These are phyloP conservation scores for Ammodytes marinus DNA, from an alignment of 2,113 vertebrate species.

Conservation along the genomic window DNA sequence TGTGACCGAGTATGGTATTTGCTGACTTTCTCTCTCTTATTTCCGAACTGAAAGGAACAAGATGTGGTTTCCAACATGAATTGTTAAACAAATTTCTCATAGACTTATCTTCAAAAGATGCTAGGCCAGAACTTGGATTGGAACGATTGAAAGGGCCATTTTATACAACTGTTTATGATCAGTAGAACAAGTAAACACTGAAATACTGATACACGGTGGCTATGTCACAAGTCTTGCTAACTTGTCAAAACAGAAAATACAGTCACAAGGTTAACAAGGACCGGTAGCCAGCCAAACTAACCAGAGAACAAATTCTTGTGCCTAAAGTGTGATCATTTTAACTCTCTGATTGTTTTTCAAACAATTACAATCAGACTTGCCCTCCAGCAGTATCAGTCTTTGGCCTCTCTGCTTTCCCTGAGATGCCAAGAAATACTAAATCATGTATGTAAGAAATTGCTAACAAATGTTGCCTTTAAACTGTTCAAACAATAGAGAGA, in stretches of 20 bases:
- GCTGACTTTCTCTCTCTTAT: slow-evolving; percentile 18
- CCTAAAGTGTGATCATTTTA: slow-evolving; percentile 57
- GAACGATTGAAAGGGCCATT: neutral
- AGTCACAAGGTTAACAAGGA: slow-evolving; percentile 18
- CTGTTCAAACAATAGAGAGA: slow-evolving; percentile 6
- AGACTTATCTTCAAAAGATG: slow-evolving; percentile 3
- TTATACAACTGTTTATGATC: neutral
- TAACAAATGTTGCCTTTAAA: slow-evolving; percentile 72
- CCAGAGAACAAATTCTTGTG: slow-evolving; percentile 25
- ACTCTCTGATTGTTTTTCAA: slow-evolving; percentile 63
- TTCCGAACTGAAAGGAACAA: slow-evolving; percentile 39
- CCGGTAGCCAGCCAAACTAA: slow-evolving; percentile 40
- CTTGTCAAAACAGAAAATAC: neutral
- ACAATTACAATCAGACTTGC: slow-evolving; percentile 71
- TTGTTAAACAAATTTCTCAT: slow-evolving; percentile 18
- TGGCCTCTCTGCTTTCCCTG: slow-evolving; percentile 30
- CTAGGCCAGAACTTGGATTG: neutral
- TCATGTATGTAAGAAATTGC: slow-evolving; percentile 63
- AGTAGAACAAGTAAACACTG: slow-evolving; percentile 21
- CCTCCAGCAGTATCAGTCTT: slow-evolving; percentile 42
- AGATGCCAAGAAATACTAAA: slow-evolving; percentile 66
- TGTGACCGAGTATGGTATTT: slow-evolving; percentile 5
- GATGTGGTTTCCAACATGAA: slow-evolving; percentile 21
- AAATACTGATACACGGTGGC: slow-evolving; percentile 2
- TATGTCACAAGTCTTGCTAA: neutral